Base-by-base conservation (phyloP, 2,113 vertebrate genomes). In the Vimba vimba region DNA sequence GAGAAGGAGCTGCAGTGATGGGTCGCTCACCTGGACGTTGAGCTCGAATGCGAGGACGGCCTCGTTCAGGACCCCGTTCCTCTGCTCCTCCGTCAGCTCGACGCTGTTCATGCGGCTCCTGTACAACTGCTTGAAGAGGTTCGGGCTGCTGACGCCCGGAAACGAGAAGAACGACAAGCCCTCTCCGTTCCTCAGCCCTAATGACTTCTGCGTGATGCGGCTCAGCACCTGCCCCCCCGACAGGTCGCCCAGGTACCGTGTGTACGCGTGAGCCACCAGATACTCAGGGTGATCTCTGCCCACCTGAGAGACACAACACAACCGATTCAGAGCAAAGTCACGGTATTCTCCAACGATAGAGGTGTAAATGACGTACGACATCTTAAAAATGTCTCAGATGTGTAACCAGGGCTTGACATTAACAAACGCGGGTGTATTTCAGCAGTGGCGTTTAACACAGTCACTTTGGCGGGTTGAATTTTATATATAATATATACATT, bases 91-190 rank as follows among this genome's bases (percentile, higher is more conserved):
- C 11, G 90, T 95, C 94, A 97, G 94, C 87, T 97, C 97, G 0
- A 99, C 92, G 13, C 95, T 92, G 87, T 98, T 98, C 97, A 99
- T 98, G 11, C 96, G 96, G 80, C 96, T 93, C 27, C 98, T 94
- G 88, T 98, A 99, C 57, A 99, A 95, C 93, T 99, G 97, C 91
- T 99, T 99, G 94, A 98, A 99, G 83, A 95, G 97, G 88, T 96
- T 94, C 23, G 97, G 94, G 0, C 93, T 99, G 89, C 50, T 94
- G 33, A 99, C 93, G 0, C 91, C 86, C 0, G 96, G 95, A 6
- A 99, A 99, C 21, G 91, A 94, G 94, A 98, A 99, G 90, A 99
- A 99, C 0, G 95, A 93, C 88, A 98, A 86, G 12, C 97, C 98
- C 15, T 98, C 95, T 0, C 93, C 93, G 82, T 95, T 93, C 78